Percentiles rank a stretch among this genome's conserved stretches.
phyloP scores from a whole-genome alignment of 2,797 vertebrate species.

The Oryzias sinensis region DNA sequence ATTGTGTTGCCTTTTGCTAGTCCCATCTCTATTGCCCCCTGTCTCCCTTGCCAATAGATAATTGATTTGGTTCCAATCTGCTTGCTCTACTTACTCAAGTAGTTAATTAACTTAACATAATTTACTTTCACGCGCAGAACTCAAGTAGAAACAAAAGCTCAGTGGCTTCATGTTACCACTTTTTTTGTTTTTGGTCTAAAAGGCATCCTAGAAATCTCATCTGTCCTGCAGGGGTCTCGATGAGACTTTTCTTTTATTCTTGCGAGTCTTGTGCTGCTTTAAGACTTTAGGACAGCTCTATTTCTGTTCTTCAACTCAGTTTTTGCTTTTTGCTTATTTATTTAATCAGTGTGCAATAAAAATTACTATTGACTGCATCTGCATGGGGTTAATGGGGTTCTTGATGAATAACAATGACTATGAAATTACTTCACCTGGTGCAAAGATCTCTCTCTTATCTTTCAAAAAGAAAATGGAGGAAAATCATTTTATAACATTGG shows the following conservation, averaged over 20 bases:
- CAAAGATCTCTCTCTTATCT: slow-evolving; percentile 36
- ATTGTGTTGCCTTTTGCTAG: slow-evolving; percentile 37
- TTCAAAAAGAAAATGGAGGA: slow-evolving; percentile 41
- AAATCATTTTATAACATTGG: neutral
- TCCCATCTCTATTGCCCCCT: slow-evolving; percentile 31
- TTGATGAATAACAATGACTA: slow-evolving; percentile 51
- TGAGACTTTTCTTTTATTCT: neutral
- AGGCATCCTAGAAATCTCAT: slow-evolving; percentile 1
- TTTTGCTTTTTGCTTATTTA: slow-evolving; percentile 25
- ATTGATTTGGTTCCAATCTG: slow-evolving; percentile 73
- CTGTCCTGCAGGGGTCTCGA: slow-evolving; percentile 6
- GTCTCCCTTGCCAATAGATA: slow-evolving; percentile 71
- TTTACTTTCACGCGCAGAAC: slow-evolving; percentile 49
- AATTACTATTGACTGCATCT: slow-evolving; percentile 30
- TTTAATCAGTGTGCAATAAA: slow-evolving; percentile 40
- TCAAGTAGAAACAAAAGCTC: slow-evolving; percentile 43
- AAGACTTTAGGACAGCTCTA: neutral
- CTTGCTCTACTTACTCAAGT: slow-evolving; percentile 69
- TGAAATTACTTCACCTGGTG: slow-evolving; percentile 43
- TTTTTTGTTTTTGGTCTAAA: slow-evolving; percentile 22
- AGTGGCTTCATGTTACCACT: slow-evolving; percentile 34
- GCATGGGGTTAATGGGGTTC: slow-evolving; percentile 57
- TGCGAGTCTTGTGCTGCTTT: neutral
- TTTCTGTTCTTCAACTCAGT: slow-evolving; percentile 7
- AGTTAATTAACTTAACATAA: slow-evolving; percentile 77